Evolutionary conservation across 2,113 vertebrate species (phyloP), one percentile per base, ranked within the genome.

Genomic region (Zosterops lateralis): DNA sequence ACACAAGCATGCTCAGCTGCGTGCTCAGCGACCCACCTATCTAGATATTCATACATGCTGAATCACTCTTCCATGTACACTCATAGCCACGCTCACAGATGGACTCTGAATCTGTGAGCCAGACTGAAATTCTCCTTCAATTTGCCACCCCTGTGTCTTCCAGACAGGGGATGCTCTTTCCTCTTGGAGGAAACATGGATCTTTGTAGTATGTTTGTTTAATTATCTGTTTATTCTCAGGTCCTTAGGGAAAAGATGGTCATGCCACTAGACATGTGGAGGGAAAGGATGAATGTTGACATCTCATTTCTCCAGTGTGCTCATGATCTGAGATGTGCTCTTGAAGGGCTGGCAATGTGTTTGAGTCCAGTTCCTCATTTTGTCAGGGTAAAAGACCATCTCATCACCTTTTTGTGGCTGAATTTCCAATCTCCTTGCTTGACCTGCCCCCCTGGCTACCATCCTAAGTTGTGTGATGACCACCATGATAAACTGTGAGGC

Each of bases 1-100:
- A 95, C 94, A 50, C 90, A 74, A 47, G 84, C 72, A 87, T 21
- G 32, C 79, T 97, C 89, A 94, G 93, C 95, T 90, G 82, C 1
- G 0, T 86, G 67, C 88, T 93, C 75, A 90, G 72, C n/a, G 82
- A 95, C 82, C 90, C 94, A 95, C 89, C 87, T 91, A 26, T 87
- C 44, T 20, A 60, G 64, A 92, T 76, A 91, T 40, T 95, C 92
- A 65, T 81, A 25, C 2, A 9, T 6, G 71, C 92, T 94, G 94
- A 95, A 71, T 95, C 95, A 96, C 75, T 62, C 85, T 85, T 71
- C 1, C 3, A 7, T 70, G 72, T 31, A 92, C 79, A 74, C 75
- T 96, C 95, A 96, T 20, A 93, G 92, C 88, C 85, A 83, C 1
- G 14, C 88, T 94, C 1, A 1, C 88, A 95, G 90, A 94, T 92